Evolutionary conservation across 2,113 vertebrate genomes (phyloP).

Genomic region (Scopus umbretta): DNA sequence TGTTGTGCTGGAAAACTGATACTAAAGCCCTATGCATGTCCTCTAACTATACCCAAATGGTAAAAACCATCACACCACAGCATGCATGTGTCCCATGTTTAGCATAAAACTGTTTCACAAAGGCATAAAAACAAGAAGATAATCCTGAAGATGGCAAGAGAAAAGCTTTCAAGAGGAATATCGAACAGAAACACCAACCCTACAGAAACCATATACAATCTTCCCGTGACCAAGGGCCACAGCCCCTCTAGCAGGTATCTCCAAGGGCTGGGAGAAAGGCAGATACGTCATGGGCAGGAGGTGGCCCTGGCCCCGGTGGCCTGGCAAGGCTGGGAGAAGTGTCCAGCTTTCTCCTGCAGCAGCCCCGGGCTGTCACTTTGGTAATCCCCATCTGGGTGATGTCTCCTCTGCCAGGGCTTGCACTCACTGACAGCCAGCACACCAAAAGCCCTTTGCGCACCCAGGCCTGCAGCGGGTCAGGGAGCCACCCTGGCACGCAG

Average conservation of each 20-base stretch:
- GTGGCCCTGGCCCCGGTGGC: background rate
- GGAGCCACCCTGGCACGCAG: background rate
- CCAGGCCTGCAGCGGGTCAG: background rate
- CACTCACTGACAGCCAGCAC: fast-evolving
- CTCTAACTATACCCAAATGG: background rate
- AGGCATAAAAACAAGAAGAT: background rate
- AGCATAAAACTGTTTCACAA: background rate
- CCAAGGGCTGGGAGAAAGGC: background rate
- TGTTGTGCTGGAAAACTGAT: background rate
- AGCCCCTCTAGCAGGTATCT: background rate
- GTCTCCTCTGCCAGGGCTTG: background rate
- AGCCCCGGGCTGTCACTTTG: background rate
- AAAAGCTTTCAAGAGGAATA: background rate
- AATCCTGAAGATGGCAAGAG: background rate
- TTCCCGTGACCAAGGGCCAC: background rate
- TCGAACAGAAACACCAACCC: background rate
- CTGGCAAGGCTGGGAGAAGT: background rate
- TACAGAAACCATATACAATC: background rate
- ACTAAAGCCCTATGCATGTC: background rate
- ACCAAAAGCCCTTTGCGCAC: background rate
- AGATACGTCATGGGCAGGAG: background rate
- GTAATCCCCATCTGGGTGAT: background rate
- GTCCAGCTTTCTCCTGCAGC: background rate
- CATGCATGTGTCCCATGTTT: background rate
- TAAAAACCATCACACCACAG: background rate